Evolutionary conservation across 1,140 invertebrate genomes (phyloP), one percentile per base, ranked within the genome.

Genomic region (Pogonomyrmex californicus): DNA sequence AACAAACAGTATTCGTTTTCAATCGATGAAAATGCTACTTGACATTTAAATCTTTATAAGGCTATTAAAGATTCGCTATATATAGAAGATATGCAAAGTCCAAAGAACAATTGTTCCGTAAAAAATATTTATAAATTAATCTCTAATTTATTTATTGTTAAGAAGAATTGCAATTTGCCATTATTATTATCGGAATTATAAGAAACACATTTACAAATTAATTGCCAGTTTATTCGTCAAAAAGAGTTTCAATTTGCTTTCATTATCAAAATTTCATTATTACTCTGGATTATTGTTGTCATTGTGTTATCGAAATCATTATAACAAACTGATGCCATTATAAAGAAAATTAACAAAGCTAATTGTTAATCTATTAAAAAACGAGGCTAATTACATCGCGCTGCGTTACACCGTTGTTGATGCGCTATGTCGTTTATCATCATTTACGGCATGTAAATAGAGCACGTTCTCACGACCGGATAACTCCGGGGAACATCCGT

Each of bases 351-450:
- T 58, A 82, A 73, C 41, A 54, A n/a, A 30, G 33, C 54, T 38
- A 71, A 47, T 73, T 73, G 60, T 54, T 56, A 56, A 68, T 81
- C 9, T 23, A 62, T 9, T 65, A 38, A 68, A 70, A 81, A 79
- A 79, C 36, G 12, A 49, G 62, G 63, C 62, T 70, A 81, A 81
- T 81, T 81, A 70, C 63, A 30, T 17, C 17, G 49, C 79, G 51
- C 66, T 23, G 23, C 9, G n/a, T n/a, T n/a, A n/a, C n/a, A 58
- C n/a, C 51, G 41, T 4, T 38, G 10, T 82, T 33, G 17, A 51
- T 5, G 41, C 38, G 14, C 33, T 10, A 6, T 73, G 47, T 83
- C 79, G 54, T 83, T 83, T 60, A 73, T 83, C 79, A 83, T 83
- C 68, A 30, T 47, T 47, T 51, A 30, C 51, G 3, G 17, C 30